Percentiles rank a stretch among this genome's conserved stretches.
phyloP scores from a whole-genome alignment of 2,888 invertebrate species.

The Romanomermis culicivorax region DNA sequence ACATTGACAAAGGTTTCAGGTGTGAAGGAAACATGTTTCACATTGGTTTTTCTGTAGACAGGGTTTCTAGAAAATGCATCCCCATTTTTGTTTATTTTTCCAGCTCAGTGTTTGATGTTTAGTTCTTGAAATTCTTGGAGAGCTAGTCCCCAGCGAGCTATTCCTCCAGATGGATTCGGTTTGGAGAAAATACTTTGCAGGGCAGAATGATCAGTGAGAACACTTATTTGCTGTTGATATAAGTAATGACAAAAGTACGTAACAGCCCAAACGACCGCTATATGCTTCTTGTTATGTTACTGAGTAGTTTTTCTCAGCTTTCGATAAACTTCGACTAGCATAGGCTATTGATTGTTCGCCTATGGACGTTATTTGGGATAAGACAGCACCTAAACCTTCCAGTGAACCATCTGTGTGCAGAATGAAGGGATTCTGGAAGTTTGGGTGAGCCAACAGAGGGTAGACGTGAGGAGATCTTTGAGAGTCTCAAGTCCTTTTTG shows the following conservation, averaged over 20 bases:
- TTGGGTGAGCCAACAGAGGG: neutral
- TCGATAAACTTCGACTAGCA: neutral
- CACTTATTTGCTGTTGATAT: neutral
- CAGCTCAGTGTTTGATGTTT: too few species aligned
- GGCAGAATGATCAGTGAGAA: slow-evolving; percentile 3
- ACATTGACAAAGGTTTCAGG: too few species aligned
- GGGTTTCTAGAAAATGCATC: neutral
- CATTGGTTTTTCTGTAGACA: too few species aligned
- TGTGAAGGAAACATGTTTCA: neutral
- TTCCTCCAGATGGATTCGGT: neutral
- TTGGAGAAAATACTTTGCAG: neutral
- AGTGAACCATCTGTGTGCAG: slow-evolving; percentile 1
- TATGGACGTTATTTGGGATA: neutral
- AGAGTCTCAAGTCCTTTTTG: neutral
- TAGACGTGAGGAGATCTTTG: neutral
- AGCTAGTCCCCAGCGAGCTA: neutral
- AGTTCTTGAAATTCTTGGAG: too few species aligned
- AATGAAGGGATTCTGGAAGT: slow-evolving; percentile 4
- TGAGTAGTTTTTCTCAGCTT: slow-evolving; percentile 1
- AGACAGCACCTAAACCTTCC: slow-evolving; percentile 2
- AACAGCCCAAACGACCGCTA: slow-evolving; percentile 3
- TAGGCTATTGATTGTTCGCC: neutral
- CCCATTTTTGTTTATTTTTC: neutral
- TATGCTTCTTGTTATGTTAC: slow-evolving; percentile 1
- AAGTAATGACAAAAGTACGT: slow-evolving; percentile 1